A percentile compares a stretch with the other conserved stretches of the same genome.
Conservation (phyloP, 2,113 vertebrate genomes). For the Sander vitreus region DNA sequence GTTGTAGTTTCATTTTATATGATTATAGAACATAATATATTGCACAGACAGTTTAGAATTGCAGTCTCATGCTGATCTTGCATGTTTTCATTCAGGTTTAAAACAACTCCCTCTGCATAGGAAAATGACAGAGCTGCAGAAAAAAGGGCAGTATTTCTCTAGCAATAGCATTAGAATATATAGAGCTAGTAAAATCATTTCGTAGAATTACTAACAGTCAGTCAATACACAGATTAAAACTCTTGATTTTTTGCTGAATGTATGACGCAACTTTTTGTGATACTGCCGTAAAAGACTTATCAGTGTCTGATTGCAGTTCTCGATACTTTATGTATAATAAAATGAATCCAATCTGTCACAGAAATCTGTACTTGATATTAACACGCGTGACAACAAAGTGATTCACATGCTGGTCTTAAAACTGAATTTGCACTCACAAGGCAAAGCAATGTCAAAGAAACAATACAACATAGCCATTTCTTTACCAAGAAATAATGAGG, state of each 20-base stretch:
- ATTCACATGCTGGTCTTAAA: conserved; percentile 42
- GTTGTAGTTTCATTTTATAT: conserved; percentile 13
- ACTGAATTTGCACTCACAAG: conserved; percentile 14
- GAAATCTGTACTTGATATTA: conserved; percentile 20
- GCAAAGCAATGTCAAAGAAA: conserved; percentile 22
- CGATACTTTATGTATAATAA: neutral
- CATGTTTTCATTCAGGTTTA: conserved; percentile 43
- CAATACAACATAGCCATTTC: neutral
- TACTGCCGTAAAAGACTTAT: neutral
- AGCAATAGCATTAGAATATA: conserved; percentile 46
- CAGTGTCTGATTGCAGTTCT: neutral
- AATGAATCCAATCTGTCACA: conserved; percentile 1
- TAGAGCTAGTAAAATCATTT: conserved; percentile 43
- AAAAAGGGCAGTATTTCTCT: conserved; percentile 45
- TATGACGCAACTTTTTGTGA: conserved; percentile 2
- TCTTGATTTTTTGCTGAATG: neutral
- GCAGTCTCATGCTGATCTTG: conserved; percentile 57
- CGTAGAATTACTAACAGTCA: conserved; percentile 33
- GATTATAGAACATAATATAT: conserved; percentile 38
- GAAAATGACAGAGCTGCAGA: conserved; percentile 47
- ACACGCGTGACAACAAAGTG: conserved; percentile 7
- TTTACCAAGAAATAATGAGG: neutral
- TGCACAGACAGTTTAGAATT: conserved; percentile 42
- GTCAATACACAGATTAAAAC: conserved; percentile 30
- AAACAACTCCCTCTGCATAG: conserved; percentile 52